These are phyloP conservation scores for Bujurquina vittata DNA, from an alignment of 2,113 vertebrate species.

Conservation along the genomic window DNA sequence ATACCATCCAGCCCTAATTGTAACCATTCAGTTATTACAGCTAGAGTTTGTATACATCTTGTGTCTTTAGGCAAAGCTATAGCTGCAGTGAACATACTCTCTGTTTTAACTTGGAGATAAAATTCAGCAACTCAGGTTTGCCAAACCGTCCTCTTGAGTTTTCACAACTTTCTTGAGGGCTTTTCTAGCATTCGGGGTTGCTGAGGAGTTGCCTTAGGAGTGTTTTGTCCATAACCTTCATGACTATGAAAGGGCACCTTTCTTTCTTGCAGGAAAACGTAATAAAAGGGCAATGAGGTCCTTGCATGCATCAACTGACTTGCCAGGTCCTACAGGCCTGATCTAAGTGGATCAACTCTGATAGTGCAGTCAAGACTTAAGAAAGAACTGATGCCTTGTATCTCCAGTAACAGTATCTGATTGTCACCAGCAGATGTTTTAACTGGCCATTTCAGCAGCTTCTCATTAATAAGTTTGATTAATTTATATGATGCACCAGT, in stretches of 20 bases:
- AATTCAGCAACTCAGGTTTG: background rate
- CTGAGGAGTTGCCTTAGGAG: background rate
- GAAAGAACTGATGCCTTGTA: slow-evolving; percentile 29
- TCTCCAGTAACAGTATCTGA: slow-evolving; percentile 27
- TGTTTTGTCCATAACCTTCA: slow-evolving; percentile 37
- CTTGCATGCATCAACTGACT: slow-evolving; percentile 2
- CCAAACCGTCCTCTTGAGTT: slow-evolving; percentile 5
- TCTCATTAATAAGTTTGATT: slow-evolving; percentile 66
- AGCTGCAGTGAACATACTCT: background rate
- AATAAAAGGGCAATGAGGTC: slow-evolving; percentile 44
- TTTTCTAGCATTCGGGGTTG: background rate
- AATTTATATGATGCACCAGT: slow-evolving; percentile 38
- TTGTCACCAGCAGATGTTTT: slow-evolving; percentile 38
- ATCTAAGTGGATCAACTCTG: slow-evolving; percentile 34
- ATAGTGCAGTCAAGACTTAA: slow-evolving; percentile 22
- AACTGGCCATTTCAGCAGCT: slow-evolving; percentile 70
- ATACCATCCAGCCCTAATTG: too few species aligned
- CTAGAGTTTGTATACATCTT: background rate
- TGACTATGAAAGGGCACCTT: slow-evolving; percentile 33
- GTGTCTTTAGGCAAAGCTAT: background rate
- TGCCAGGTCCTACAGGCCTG: slow-evolving; percentile 20
- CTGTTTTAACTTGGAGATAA: slow-evolving; percentile 10
- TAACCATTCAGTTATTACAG: too few species aligned
- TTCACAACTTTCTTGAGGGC: background rate
- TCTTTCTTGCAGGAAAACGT: slow-evolving; percentile 40